These are phyloP conservation scores for Dicyrtoma fusca DNA, from an alignment of 2,888 invertebrate species.

Conservation along the genomic window DNA sequence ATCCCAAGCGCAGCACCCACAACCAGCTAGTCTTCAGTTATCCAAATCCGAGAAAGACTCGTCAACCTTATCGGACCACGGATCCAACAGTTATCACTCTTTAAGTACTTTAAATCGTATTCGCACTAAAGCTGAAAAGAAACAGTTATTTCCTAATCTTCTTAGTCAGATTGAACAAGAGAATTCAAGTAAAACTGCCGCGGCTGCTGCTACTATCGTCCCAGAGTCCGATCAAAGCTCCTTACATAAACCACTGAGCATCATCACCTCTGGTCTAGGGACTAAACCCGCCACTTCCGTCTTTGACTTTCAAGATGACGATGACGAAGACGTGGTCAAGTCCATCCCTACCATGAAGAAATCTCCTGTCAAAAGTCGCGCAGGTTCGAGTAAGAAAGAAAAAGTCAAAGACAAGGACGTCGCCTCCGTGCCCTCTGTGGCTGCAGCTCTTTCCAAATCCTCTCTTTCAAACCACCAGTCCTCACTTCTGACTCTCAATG, in stretches of 20 bases:
- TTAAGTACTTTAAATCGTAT: slow-evolving; percentile 63
- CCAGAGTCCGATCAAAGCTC: neutral
- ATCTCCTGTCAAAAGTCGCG: slow-evolving; percentile 22
- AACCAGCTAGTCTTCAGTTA: slow-evolving; percentile 37
- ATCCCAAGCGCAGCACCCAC: neutral
- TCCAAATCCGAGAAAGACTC: slow-evolving; percentile 34
- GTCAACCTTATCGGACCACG: slow-evolving; percentile 6
- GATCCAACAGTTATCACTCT: slow-evolving; percentile 28
- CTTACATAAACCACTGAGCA: neutral
- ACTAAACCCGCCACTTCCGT: slow-evolving; percentile 64
- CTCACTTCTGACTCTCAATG: neutral
- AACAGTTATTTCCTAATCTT: slow-evolving; percentile 61
- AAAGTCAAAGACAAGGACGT: slow-evolving; percentile 3
- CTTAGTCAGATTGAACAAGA: slow-evolving; percentile 56
- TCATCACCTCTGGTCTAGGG: neutral
- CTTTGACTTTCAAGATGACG: slow-evolving; percentile 69
- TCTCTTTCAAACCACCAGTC: neutral
- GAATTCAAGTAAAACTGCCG: slow-evolving; percentile 47
- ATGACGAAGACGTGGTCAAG: slow-evolving; percentile 63
- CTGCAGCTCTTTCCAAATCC: neutral
- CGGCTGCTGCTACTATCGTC: neutral
- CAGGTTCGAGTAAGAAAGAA: slow-evolving; percentile 22
- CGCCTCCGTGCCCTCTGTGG: neutral
- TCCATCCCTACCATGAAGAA: slow-evolving; percentile 22
- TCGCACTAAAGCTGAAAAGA: slow-evolving; percentile 83